A percentile compares a stretch with the other conserved stretches of the same genome.
phyloP scores from a whole-genome alignment of 2,113 vertebrate species.

The Xenopus tropicalis region UCB_Xtro_10.0 CM004447.2:161494501-161495000 shows the following conservation, averaged over 20 bases:
- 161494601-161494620: conserved; percentile 58
- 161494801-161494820: conserved; percentile 73
- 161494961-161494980: conserved; percentile 76
- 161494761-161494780: conserved; percentile 61
- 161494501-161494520: conserved; percentile 64
- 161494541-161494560: conserved; percentile 67
- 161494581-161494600: conserved; percentile 58
- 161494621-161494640: conserved; percentile 57
- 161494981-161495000: conserved; percentile 69
- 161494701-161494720: conserved; percentile 66
- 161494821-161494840: conserved; percentile 73
- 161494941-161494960: conserved; percentile 63
- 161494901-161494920: conserved; percentile 59
- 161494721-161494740: conserved; percentile 62
- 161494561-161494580: conserved; percentile 59
- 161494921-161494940: conserved; percentile 72
- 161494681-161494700: conserved; percentile 57
- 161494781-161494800: conserved; percentile 66
- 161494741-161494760: conserved; percentile 50
- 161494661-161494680: conserved; percentile 51
- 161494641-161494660: conserved; percentile 58
- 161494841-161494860: conserved; percentile 64
- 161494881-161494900: conserved; percentile 48
- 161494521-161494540: conserved; percentile 67
- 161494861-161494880: conserved; percentile 50